Conservation (phyloP, 2,113 vertebrate genomes). For the Mirounga angustirostris region DNA sequence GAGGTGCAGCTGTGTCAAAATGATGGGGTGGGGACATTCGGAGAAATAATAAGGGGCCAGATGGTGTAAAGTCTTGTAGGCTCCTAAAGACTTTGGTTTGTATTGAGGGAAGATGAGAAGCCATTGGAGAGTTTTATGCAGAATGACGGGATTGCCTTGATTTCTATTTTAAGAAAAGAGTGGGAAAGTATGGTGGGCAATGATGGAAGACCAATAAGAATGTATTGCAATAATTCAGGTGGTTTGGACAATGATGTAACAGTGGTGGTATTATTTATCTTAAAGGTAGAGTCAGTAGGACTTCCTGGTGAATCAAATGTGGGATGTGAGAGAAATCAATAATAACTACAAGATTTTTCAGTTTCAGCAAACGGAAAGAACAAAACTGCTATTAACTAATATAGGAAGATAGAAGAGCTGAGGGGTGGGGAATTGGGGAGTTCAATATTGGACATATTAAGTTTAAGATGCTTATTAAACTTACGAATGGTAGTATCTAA, state of each 20-base stretch:
- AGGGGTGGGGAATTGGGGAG: background rate
- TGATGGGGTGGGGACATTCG: background rate
- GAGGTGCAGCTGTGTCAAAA: background rate
- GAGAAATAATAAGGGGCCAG: background rate
- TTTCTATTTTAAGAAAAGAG: background rate
- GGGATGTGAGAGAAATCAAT: background rate
- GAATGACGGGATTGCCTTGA: background rate
- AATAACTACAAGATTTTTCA: constrained; percentile 32
- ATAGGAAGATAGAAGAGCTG: background rate
- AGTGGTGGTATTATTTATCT: background rate
- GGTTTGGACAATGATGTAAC: background rate
- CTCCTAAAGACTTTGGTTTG: background rate
- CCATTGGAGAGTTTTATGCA: background rate
- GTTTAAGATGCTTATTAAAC: background rate
- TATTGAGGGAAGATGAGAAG: background rate
- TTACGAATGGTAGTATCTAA: constrained; percentile 11
- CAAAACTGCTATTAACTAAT: constrained; percentile 48
- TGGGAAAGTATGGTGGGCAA: background rate
- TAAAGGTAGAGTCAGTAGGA: constrained; percentile 4
- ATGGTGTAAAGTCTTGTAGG: background rate
- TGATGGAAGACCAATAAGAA: background rate
- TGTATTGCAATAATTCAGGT: background rate
- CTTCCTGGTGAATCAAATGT: constrained; percentile 57
- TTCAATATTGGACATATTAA: background rate
- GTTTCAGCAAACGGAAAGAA: constrained; percentile 40